A percentile compares a stretch with the other conserved stretches of the same genome.
Conservation (phyloP, 2,797 vertebrate genomes). For the Selene dorsalis region DNA sequence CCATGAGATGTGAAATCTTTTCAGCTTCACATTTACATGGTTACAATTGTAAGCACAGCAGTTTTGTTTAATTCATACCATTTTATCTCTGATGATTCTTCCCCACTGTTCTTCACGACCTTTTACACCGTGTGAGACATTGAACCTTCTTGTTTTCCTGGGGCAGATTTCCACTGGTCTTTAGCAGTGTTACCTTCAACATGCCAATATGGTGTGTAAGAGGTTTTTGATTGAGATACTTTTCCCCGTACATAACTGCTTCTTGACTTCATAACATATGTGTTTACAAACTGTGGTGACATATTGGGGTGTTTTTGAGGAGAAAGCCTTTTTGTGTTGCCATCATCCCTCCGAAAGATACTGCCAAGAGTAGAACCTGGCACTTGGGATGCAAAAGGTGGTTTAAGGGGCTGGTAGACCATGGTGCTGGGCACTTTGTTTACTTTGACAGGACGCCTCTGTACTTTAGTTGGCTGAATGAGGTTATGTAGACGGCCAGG, state of each 20-base stretch:
- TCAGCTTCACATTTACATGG: neutral
- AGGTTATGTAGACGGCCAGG: neutral
- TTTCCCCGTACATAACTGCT: slow-evolving; percentile 9
- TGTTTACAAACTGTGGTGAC: neutral
- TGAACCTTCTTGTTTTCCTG: neutral
- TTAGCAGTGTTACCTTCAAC: neutral
- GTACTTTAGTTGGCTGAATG: neutral
- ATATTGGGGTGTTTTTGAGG: neutral
- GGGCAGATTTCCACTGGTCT: slow-evolving; percentile 11
- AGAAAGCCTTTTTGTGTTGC: slow-evolving; percentile 16
- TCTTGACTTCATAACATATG: slow-evolving; percentile 18
- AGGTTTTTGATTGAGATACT: slow-evolving; percentile 30
- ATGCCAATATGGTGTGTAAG: slow-evolving; percentile 18
- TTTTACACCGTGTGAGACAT: neutral
- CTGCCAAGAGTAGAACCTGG: neutral
- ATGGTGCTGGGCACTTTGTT: neutral
- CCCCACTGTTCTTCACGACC: neutral
- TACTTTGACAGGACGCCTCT: neutral
- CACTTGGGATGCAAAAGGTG: neutral
- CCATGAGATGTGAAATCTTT: neutral
- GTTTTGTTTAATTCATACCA: neutral
- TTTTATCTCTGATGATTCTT: neutral
- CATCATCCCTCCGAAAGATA: slow-evolving; percentile 17
- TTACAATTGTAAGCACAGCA: neutral
- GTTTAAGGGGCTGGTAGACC: neutral